A percentile compares a stretch with the other conserved stretches of the same genome.
Evolutionary conservation across 2,113 vertebrate species (phyloP).

Genomic region (Tachysurus fulvidraco): DNA sequence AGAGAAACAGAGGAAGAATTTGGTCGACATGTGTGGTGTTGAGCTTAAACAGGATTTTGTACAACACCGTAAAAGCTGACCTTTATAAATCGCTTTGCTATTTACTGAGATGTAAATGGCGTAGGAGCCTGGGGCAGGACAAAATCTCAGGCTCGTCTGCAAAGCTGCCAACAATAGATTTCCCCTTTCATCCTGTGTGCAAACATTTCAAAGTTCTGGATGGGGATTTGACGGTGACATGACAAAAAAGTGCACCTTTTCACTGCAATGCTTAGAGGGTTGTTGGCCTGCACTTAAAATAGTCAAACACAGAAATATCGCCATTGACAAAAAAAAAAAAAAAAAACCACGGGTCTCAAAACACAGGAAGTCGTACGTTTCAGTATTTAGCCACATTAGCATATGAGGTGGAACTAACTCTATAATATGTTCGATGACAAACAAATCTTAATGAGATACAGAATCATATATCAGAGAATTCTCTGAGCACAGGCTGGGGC

Average conservation of each 20-base stretch:
- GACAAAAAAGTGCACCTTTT: slow-evolving; percentile 18
- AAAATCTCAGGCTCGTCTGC: not conserved
- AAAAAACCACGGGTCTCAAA: not conserved
- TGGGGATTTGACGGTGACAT: not conserved
- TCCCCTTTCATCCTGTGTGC: slow-evolving; percentile 42
- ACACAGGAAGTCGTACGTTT: not conserved
- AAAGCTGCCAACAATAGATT: slow-evolving; percentile 18
- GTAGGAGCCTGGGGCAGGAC: slow-evolving; percentile 6
- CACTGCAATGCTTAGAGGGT: not conserved
- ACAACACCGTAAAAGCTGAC: slow-evolving; percentile 17
- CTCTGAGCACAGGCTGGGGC: slow-evolving; percentile 10
- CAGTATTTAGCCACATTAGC: not conserved
- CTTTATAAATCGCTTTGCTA: slow-evolving; percentile 40
- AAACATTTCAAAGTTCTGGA: slow-evolving; percentile 25
- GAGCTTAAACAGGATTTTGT: not conserved
- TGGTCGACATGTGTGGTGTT: not conserved
- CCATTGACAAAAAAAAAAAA: no score
- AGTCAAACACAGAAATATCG: not conserved
- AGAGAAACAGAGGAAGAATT: not conserved
- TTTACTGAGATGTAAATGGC: slow-evolving; percentile 32
- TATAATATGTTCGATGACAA: slow-evolving; percentile 5
- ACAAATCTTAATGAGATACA: slow-evolving; percentile 30
- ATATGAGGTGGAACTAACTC: not conserved
- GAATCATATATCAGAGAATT: slow-evolving; percentile 24
- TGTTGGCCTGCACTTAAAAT: not conserved